phyloP scores from a whole-genome alignment of 2,888 invertebrate species.

The Pyrrhosoma nymphula region DNA sequence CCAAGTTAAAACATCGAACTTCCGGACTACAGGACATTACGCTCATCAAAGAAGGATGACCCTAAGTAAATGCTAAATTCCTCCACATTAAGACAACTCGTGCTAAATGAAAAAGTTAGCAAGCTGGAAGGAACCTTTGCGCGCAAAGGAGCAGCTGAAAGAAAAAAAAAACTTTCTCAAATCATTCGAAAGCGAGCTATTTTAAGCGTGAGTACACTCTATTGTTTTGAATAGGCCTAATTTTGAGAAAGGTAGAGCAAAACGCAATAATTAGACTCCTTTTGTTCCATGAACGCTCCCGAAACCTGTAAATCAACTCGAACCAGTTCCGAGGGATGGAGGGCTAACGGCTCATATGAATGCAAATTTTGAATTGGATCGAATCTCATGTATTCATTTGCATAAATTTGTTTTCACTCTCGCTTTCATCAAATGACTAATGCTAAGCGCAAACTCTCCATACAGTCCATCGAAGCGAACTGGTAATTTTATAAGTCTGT shows the following conservation, averaged over 20 bases:
- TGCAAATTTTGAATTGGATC: constrained; percentile 66
- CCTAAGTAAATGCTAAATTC: too few relatives aligned
- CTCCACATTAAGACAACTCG: too few relatives aligned
- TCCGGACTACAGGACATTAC: too few relatives aligned
- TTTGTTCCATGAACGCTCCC: constrained; percentile 18
- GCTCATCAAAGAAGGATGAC: too few relatives aligned
- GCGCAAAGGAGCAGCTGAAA: not conserved
- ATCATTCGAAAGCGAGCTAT: not conserved
- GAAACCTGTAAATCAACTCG: constrained; percentile 60
- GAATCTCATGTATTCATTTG: constrained; percentile 65
- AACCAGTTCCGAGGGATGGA: constrained; percentile 26
- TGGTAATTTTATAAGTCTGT: not conserved
- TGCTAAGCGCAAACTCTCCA: constrained; percentile 6
- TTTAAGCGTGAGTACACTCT: not conserved
- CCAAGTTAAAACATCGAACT: too few relatives aligned
- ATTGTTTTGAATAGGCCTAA: not conserved
- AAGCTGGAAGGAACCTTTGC: not conserved
- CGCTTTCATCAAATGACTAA: constrained; percentile 56
- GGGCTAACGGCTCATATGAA: constrained; percentile 64
- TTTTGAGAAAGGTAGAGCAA: constrained; percentile 31
- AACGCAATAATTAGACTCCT: constrained; percentile 40
- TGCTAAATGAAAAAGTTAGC: not conserved
- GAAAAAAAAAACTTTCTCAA: too few relatives aligned
- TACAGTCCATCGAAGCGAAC: not conserved
- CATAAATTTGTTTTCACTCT: constrained; percentile 49